A percentile compares a stretch with the other conserved stretches of the same genome.
These are phyloP conservation scores for Pasiphila rectangulata DNA, from an alignment of 2,888 invertebrate genomes.

Conservation along the genomic window DNA sequence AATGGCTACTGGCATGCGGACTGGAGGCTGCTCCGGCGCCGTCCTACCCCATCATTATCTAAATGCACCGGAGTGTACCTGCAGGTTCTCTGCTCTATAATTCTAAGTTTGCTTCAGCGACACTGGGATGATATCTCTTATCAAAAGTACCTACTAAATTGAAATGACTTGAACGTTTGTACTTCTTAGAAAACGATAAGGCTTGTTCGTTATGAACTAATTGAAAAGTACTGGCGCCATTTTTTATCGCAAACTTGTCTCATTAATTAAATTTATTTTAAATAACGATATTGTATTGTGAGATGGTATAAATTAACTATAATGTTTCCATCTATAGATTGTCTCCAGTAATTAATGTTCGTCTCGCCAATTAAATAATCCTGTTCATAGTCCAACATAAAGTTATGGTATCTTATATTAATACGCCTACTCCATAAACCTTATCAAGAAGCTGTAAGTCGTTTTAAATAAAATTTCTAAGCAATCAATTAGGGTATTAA, in stretches of 20 bases:
- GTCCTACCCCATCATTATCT: conserved; percentile 55
- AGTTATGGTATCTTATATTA: no score
- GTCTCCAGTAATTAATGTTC: no score
- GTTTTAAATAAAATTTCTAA: background rate
- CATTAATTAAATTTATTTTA: background rate
- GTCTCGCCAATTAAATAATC: no score
- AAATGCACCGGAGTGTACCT: conserved; percentile 47
- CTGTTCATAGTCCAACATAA: no score
- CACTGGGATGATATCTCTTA: conserved; percentile 22
- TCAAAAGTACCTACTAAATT: conserved; percentile 15
- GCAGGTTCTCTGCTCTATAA: conserved; percentile 37
- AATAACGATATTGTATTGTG: no score
- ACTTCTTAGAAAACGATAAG: conserved; percentile 27
- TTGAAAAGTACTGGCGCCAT: conserved; percentile 26
- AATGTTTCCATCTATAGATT: no score
- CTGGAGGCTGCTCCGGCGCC: conserved; percentile 38
- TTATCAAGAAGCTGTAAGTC: no score
- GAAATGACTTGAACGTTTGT: conserved; percentile 12
- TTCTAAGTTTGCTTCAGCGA: conserved; percentile 30
- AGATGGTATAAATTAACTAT: no score
- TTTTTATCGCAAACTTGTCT: conserved; percentile 8
- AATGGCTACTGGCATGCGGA: conserved; percentile 60
- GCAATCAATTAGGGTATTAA: no score
- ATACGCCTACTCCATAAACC: no score
- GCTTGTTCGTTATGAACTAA: conserved; percentile 25